A percentile compares a stretch with the other conserved stretches of the same genome.
Conservation (phyloP, 2,113 vertebrate species). For the Odontophorus gujanensis region DNA sequence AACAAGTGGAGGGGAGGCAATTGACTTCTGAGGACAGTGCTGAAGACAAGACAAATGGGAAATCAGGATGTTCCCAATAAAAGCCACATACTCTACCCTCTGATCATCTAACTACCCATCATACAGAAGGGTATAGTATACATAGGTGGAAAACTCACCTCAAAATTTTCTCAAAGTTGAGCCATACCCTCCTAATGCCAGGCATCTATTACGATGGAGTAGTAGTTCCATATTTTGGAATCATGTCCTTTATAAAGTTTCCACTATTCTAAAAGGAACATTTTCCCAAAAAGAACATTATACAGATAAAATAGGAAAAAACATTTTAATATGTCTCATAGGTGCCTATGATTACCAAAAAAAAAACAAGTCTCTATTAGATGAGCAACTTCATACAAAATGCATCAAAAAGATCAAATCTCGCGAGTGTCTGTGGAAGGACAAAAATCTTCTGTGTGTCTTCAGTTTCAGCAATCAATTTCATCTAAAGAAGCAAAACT, state of each 20-base stretch:
- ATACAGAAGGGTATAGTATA: neutral
- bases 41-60: neutral
- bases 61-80: neutral
- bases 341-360: neutral
- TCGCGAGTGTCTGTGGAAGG: rapidly evolving
- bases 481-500: neutral
- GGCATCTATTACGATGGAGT: neutral
- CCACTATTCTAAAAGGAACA: neutral
- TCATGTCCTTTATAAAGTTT: neutral
- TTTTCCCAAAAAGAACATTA: neutral
- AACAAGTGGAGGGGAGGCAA: neutral
- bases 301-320: neutral
- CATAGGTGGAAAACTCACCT: neutral
- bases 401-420: rapidly evolving
- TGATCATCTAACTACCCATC: neutral
- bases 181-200: neutral
- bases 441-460: neutral
- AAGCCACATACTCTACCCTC: neutral
- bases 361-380: neutral
- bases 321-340: neutral
- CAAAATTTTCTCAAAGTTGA: neutral
- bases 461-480: neutral
- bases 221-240: neutral
- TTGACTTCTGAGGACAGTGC: neutral
- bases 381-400: neutral